Percentiles rank a stretch among this genome's conserved stretches.
Evolutionary conservation across 2,113 vertebrate genomes (phyloP).

Genomic region (Elephantulus edwardii): DNA sequence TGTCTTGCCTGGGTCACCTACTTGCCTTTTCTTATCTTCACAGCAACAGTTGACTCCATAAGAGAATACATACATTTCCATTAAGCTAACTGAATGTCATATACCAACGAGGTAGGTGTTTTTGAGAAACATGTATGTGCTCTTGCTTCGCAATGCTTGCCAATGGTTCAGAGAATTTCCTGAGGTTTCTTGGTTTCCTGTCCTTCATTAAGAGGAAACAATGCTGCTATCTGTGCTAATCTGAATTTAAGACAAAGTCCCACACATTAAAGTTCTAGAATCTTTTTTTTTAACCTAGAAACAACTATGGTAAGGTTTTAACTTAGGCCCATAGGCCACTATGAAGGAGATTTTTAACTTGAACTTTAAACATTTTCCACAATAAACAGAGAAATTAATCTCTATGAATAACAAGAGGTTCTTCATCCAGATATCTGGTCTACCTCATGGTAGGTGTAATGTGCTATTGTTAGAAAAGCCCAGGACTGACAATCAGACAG

Average conservation of each 20-base stretch:
- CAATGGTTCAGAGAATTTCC: neutral
- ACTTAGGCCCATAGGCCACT: neutral
- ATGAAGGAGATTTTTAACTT: neutral
- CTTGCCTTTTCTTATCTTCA: neutral
- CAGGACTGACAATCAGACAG: neutral
- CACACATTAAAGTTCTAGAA: neutral
- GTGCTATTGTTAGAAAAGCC: neutral
- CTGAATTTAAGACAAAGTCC: neutral
- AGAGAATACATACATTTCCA: neutral
- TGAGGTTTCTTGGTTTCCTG: neutral
- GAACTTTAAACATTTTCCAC: neutral
- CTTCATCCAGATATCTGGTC: neutral
- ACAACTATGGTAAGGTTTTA: neutral
- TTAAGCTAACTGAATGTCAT: neutral
- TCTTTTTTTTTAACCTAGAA: neutral
- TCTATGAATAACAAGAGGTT: neutral
- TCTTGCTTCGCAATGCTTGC: neutral
- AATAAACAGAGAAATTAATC: neutral
- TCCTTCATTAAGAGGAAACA: neutral
- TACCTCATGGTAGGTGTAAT: fast-evolving
- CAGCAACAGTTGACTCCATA: neutral
- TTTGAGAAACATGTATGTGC: neutral
- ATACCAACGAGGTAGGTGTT: neutral
- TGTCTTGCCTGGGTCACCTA: neutral
- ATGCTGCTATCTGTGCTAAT: neutral